These are phyloP conservation scores for Pocillopora meandrina DNA, from an alignment of 92 coral and sea anemone genomes.

Conservation along the genomic window DNA sequence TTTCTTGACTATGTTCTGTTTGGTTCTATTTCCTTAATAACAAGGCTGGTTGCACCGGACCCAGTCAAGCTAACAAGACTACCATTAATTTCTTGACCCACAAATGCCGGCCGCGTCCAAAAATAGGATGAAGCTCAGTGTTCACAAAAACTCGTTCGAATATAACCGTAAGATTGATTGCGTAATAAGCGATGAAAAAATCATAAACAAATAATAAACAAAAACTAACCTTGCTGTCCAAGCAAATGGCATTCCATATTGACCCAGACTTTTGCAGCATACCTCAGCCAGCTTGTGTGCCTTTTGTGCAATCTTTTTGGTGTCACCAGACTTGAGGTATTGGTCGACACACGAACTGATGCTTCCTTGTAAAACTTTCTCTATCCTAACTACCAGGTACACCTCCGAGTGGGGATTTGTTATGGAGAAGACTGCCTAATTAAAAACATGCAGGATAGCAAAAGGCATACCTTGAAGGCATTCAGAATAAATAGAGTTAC, in stretches of 20 bases:
- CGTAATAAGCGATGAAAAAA: neutral
- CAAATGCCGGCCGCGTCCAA: no score
- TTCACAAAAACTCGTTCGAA: no score
- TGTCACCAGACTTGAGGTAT: slow-evolving; percentile 94
- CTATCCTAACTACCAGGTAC: slow-evolving; percentile 88
- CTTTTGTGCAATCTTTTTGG: slow-evolving; percentile 79
- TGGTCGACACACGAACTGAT: slow-evolving; percentile 90
- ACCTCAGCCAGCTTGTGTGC: slow-evolving; percentile 91
- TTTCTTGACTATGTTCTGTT: no score
- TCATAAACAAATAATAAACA: no score
- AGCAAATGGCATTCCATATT: slow-evolving; percentile 92
- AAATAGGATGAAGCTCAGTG: no score
- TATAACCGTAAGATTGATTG: neutral
- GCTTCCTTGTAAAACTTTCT: slow-evolving; percentile 95
- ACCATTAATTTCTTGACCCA: no score
- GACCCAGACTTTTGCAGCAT: slow-evolving; percentile 82
- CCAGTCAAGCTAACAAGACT: no score
- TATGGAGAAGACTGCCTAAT: slow-evolving; percentile 88
- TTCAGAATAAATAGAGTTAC: neutral
- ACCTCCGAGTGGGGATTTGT: slow-evolving; percentile 86
- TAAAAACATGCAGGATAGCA: neutral
- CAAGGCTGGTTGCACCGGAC: no score
- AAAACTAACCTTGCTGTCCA: slow-evolving; percentile 86
- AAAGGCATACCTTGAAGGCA: no score
- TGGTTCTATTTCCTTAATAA: no score